Percentiles rank a stretch among this genome's conserved stretches.
Evolutionary conservation across 2,888 invertebrate genomes (phyloP).

Genomic region (Archaeoteleia sp.): DNA sequence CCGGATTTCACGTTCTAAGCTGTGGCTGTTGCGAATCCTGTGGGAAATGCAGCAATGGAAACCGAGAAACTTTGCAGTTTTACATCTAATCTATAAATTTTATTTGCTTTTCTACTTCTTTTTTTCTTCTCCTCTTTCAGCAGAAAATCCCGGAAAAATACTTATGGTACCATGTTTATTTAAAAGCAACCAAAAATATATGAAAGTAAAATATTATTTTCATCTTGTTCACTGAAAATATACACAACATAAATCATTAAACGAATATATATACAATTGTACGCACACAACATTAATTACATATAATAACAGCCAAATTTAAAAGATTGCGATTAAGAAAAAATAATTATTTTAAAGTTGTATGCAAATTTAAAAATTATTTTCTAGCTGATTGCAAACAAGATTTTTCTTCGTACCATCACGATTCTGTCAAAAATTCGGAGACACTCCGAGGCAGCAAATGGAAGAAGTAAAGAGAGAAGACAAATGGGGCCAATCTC

Average conservation of each 20-base stretch:
- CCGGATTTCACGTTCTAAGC: constrained; percentile 54
- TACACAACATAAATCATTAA: too few species aligned
- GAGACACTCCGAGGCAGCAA: constrained; percentile 31
- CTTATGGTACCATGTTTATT: constrained; percentile 16
- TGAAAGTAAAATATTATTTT: constrained; percentile 23
- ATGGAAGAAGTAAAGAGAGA: constrained; percentile 45
- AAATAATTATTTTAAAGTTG: too few species aligned
- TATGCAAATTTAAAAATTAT: too few species aligned
- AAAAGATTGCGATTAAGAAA: too few species aligned
- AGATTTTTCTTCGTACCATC: too few species aligned
- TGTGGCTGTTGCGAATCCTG: constrained; percentile 52
- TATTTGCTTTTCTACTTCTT: constrained; percentile 40
- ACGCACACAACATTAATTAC: too few species aligned
- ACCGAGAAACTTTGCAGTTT: constrained; percentile 51
- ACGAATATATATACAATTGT: too few species aligned
- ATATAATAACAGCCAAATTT: too few species aligned
- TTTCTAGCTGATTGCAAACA: too few species aligned
- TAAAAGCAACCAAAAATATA: constrained; percentile 37
- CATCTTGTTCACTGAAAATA: constrained; percentile 12
- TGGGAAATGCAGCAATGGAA: constrained; percentile 52
- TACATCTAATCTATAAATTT: constrained; percentile 55
- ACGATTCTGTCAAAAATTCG: constrained; percentile 34
- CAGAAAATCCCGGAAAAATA: constrained; percentile 50
- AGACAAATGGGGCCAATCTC: constrained; percentile 57
- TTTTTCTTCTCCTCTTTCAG: constrained; percentile 34